phyloP scores from a whole-genome alignment of 2,113 vertebrate species.

The Diglossa brunneiventris region DNA sequence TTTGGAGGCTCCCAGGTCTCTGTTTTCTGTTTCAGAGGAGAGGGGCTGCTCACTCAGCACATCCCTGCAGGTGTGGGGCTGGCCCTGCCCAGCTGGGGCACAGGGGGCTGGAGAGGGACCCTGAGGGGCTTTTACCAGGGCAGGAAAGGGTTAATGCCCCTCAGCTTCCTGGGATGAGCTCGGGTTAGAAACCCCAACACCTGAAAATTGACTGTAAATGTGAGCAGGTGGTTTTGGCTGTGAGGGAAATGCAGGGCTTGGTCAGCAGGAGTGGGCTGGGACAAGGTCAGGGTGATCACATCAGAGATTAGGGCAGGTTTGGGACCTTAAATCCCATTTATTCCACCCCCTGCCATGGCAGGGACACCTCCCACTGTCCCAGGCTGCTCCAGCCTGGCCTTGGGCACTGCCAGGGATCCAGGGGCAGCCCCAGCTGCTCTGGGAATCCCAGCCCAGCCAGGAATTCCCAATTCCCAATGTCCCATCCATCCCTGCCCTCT shows the following conservation, averaged over 20 bases:
- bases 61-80: not conserved
- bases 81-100: too few relatives aligned
- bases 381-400: not conserved
- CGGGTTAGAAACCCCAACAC: not conserved
- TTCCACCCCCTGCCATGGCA: not conserved
- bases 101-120: not conserved
- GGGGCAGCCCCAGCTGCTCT: not conserved
- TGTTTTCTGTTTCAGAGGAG: not conserved
- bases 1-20: not conserved
- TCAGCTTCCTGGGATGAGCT: not conserved
- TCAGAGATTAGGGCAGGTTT: too few relatives aligned
- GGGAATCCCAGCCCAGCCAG: not conserved
- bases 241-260: fast-evolving
- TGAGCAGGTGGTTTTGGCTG: not conserved
- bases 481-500: not conserved
- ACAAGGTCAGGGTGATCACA: fast-evolving
- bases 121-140: not conserved
- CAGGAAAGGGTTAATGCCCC: not conserved
- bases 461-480: not conserved
- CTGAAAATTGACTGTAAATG: not conserved
- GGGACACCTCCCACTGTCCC: not conserved
- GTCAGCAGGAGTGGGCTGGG: not conserved
- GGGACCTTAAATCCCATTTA: fast-evolving
- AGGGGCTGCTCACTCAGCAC: not conserved
- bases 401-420: not conserved